Percentiles rank a stretch among this genome's conserved stretches.
phyloP scores from a whole-genome alignment of 2,888 invertebrate genomes.

The Crocallis elinguaria region DNA sequence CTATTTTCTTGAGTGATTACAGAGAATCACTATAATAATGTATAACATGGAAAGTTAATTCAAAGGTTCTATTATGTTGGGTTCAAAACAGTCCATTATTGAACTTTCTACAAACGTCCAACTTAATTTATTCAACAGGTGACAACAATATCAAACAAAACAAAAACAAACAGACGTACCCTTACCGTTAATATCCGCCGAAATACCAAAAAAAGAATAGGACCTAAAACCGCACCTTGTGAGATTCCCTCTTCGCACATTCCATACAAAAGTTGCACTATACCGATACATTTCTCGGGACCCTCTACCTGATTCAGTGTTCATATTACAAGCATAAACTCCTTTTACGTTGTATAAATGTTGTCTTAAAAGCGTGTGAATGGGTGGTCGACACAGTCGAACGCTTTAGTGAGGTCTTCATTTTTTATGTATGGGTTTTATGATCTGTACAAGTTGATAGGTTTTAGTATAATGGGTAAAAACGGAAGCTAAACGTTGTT shows the following conservation, averaged over 20 bases:
- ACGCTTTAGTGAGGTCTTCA: constrained; percentile 54
- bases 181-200: constrained; percentile 35
- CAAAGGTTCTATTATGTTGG: no score
- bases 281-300: constrained; percentile 79
- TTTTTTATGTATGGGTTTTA: constrained; percentile 31
- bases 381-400: constrained; percentile 66
- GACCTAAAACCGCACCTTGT: constrained; percentile 67
- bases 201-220: constrained; percentile 58
- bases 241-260: constrained; percentile 79
- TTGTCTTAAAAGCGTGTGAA: constrained; percentile 44
- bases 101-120: not conserved
- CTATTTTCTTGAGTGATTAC: no score
- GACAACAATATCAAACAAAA: constrained; percentile 31
- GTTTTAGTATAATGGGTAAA: constrained; percentile 23
- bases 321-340: constrained; percentile 59
- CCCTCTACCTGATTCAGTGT: constrained; percentile 76
- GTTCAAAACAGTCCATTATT: not conserved
- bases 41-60: no score
- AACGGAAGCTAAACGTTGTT: constrained; percentile 31
- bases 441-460: constrained; percentile 35
- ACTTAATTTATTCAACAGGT: constrained; percentile 29
- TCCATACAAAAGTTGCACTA: constrained; percentile 80
- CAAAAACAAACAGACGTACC: constrained; percentile 21
- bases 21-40: no score
- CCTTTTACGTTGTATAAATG: constrained; percentile 55